Base-by-base conservation (phyloP, 2,797 vertebrate genomes). In the Capromys pilorides region DNA sequence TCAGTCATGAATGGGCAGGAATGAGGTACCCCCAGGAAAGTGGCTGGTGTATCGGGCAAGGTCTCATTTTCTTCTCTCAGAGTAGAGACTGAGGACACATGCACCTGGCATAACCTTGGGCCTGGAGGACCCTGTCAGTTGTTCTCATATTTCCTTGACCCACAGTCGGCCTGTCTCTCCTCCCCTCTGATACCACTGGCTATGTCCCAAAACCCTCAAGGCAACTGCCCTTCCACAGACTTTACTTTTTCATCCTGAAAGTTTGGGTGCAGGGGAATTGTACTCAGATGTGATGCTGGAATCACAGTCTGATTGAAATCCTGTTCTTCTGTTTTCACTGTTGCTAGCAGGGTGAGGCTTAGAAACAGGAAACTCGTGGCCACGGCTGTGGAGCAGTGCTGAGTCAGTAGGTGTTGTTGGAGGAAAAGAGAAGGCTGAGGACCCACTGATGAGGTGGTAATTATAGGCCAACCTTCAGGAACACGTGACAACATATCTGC, bases 261-360 rank as follows among this genome's bases (percentile, higher is more conserved):
- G 11, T 14, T 1, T 28, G 39, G 39, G 0, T 45, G 22, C 41
- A 28, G 5, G 24, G 73, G 73, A 28, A 45, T 26, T 28, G 16
- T 45, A 13, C 6, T 77, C 26, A 8, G 41, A 45, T n/a, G n/a
- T n/a, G n/a, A n/a, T 12, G 2, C 6, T 45, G 41, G 39, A 1
- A 77, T 28, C 24, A 28, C 12, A 26, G 39, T 45, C 13, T 6
- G 12, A 26, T 6, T 45, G 24, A 28, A 16, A 6, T 45, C 39
- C 78, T n/a, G 78, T 79, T 83, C 94, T 75, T 94, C 86, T n/a
- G 11, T 59, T 31, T 92, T 83, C 86, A 88, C 59, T 51, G n/a
- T 26, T 2, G 86, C 95, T 81, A 97, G 66, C 16, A 97, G 90
- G 87, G 39, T 61, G n/a, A 97, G 39, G 28, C 93, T 78, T 41